Evolutionary conservation across 2,797 vertebrate species (phyloP).

Genomic region (Prionace glauca): DNA sequence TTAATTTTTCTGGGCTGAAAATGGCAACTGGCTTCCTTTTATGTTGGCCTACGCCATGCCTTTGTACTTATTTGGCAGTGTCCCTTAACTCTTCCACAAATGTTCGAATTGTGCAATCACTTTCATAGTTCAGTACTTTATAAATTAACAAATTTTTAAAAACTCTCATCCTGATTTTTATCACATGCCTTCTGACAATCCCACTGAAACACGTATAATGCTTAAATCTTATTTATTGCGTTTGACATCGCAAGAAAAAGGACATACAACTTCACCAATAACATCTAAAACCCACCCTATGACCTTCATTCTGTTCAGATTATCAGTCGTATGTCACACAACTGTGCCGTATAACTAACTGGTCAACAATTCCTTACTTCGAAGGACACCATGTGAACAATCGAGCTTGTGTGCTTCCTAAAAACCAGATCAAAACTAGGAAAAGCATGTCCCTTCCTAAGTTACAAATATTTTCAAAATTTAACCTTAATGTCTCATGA

Average conservation of each 20-base stretch:
- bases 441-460: neutral
- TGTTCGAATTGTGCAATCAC: neutral
- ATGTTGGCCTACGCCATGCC: neutral
- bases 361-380: neutral
- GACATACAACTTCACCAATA: neutral
- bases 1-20: neutral
- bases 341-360: neutral
- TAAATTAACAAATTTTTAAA: neutral
- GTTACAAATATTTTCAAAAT: neutral
- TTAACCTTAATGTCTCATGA: neutral
- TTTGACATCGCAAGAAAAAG: neutral
- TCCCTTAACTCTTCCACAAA: neutral
- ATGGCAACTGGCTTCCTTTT: neutral
- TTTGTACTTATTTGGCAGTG: neutral
- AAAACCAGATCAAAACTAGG: neutral
- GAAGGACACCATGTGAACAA: neutral
- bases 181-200: too few relatives aligned
- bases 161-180: neutral
- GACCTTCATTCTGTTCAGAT: neutral
- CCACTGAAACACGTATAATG: neutral
- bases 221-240: neutral
- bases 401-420: neutral
- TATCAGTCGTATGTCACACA: neutral
- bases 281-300: neutral
- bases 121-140: neutral